A percentile compares a stretch with the other conserved stretches of the same genome.
Conservation (phyloP, 2,113 vertebrate species). For the Montifringilla adamsi region DNA sequence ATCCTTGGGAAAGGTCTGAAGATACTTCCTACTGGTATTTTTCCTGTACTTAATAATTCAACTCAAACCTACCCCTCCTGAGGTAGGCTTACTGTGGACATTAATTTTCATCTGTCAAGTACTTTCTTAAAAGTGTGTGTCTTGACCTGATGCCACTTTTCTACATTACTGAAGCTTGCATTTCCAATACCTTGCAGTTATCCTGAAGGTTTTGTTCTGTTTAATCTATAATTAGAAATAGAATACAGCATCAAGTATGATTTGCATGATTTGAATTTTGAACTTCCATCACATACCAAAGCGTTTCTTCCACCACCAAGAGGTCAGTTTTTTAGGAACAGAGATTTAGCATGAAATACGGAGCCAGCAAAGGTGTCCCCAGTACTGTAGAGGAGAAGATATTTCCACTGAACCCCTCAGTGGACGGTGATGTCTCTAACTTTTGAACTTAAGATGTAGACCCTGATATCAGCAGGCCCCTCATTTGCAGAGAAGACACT, state of each 20-base stretch:
- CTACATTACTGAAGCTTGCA: not conserved
- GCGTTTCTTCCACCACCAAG: not conserved
- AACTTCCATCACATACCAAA: not conserved
- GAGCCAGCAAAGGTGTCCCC: not conserved
- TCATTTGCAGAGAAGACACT: not conserved
- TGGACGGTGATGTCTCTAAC: not conserved
- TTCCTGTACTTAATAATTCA: slow-evolving; percentile 3
- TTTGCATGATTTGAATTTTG: not conserved
- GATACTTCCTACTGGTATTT: not conserved
- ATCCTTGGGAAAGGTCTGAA: not conserved
- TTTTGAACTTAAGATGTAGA: not conserved
- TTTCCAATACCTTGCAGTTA: not conserved
- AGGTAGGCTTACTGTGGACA: not conserved
- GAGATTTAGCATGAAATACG: not conserved
- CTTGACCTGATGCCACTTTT: not conserved
- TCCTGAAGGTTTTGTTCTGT: not conserved
- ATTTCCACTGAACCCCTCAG: not conserved
- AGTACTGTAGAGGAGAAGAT: not conserved
- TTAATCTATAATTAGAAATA: not conserved
- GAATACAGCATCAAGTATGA: not conserved
- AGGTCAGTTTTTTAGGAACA: not conserved
- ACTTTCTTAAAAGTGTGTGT: not conserved
- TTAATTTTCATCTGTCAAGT: not conserved
- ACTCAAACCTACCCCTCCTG: not conserved
- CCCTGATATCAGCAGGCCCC: not conserved